phyloP scores from a whole-genome alignment of 1,140 invertebrate species.

The Aplysia californica region DNA sequence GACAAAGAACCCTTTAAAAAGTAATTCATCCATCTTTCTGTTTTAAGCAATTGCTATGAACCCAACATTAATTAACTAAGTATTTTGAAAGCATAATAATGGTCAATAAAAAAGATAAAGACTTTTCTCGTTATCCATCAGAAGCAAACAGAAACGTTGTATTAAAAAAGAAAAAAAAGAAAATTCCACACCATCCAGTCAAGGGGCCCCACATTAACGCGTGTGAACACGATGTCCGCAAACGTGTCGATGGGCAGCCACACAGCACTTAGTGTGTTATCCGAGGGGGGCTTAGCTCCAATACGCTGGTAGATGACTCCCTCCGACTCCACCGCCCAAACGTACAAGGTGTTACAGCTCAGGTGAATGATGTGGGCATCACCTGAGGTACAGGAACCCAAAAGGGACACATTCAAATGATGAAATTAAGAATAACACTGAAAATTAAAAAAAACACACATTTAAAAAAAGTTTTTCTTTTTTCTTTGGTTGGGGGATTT shows the following conservation, averaged over 20 bases:
- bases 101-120: too few relatives aligned
- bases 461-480: too few relatives aligned
- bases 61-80: too few relatives aligned
- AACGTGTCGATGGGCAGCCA: conserved; percentile 69
- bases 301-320: conserved; percentile 70
- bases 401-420: not conserved
- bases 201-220: conserved; percentile 70
- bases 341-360: conserved; percentile 68
- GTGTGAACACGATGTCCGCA: conserved; percentile 55
- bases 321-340: conserved; percentile 71
- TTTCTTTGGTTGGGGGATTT: too few relatives aligned
- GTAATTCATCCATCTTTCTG: too few relatives aligned
- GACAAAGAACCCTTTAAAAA: too few relatives aligned
- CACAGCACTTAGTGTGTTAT: conserved; percentile 67
- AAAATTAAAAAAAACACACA: not conserved
- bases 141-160: too few relatives aligned
- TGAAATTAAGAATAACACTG: not conserved
- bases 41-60: too few relatives aligned
- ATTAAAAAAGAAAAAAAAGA: too few relatives aligned
- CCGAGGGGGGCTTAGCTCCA: conserved; percentile 68
- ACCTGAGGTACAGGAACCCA: conserved; percentile 50
- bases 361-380: conserved; percentile 66
- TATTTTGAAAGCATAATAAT: too few relatives aligned
- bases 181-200: conserved; percentile 72
- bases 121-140: too few relatives aligned